Percentiles rank a stretch among this genome's conserved stretches.
Evolutionary conservation across 2,888 invertebrate genomes (phyloP).

Genomic region (Scaeva pyrastri): DNA sequence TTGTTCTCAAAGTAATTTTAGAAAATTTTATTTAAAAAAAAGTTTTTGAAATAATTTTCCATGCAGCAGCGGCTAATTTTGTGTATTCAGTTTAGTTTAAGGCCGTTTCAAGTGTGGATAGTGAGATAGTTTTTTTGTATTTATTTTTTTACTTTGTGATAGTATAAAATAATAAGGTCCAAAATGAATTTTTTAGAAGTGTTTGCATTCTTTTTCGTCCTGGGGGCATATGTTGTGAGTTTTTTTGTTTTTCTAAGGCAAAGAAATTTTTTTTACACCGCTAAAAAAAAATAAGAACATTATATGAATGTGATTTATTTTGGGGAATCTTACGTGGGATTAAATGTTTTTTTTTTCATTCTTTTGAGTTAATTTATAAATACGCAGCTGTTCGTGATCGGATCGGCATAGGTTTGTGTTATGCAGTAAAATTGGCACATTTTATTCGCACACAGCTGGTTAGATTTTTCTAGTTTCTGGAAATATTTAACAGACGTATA

Average conservation of each 20-base stretch:
- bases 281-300: background rate
- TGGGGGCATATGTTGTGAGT: conserved; percentile 63
- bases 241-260: background rate
- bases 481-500: too few relatives aligned
- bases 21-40: conserved; percentile 22
- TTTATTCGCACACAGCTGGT: background rate
- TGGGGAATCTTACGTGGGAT: conserved; percentile 12
- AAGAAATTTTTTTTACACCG: background rate
- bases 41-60: conserved; percentile 32
- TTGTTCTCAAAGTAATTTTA: conserved; percentile 22
- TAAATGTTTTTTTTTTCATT: background rate
- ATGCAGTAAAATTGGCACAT: background rate
- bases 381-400: conserved; percentile 4
- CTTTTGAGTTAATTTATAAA: conserved; percentile 14
- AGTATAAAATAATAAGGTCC: conserved; percentile 49
- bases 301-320: background rate
- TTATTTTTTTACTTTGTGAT: conserved; percentile 5
- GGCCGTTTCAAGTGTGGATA: conserved; percentile 51
- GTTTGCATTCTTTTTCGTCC: conserved; percentile 53
- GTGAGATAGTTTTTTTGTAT: conserved; percentile 35
- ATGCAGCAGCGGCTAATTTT: background rate
- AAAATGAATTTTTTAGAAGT: conserved; percentile 61
- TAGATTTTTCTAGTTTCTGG: too few relatives aligned
- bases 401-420: background rate
- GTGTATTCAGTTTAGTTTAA: conserved; percentile 58